A percentile compares a stretch with the other conserved stretches of the same genome.
Evolutionary conservation across 1,140 invertebrate genomes (phyloP).

Genomic region (Linepithema humile): DNA sequence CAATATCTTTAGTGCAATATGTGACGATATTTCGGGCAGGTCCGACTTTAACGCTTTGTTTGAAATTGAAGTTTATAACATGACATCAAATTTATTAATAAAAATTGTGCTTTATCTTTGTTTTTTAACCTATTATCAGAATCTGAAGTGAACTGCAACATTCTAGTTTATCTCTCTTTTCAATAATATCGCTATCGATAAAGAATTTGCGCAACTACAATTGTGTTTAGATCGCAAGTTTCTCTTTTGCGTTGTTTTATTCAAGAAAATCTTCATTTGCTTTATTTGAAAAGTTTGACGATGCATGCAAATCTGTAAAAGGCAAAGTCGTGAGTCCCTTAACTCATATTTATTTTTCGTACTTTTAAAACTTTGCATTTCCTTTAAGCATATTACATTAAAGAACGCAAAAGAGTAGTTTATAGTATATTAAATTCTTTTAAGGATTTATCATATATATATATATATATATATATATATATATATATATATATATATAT

Average conservation of each 20-base stretch:
- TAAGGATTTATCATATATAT: background rate
- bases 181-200: background rate
- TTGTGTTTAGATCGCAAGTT: background rate
- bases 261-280: background rate
- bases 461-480: too few relatives aligned
- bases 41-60: background rate
- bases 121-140: background rate
- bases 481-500: too few relatives aligned
- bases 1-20: constrained; percentile 50
- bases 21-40: background rate
- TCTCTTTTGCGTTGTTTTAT: background rate
- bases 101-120: background rate
- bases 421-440: constrained; percentile 28
- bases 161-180: background rate
- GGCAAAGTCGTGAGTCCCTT: background rate
- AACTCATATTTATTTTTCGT: background rate
- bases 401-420: background rate
- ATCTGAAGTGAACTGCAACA: background rate
- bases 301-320: background rate
- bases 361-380: constrained; percentile 1
- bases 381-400: background rate
- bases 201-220: background rate
- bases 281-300: background rate
- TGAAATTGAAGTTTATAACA: background rate
- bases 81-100: background rate